Evolutionary conservation across 2,888 invertebrate species (phyloP).

Genomic region (Monochamus alternatus): DNA sequence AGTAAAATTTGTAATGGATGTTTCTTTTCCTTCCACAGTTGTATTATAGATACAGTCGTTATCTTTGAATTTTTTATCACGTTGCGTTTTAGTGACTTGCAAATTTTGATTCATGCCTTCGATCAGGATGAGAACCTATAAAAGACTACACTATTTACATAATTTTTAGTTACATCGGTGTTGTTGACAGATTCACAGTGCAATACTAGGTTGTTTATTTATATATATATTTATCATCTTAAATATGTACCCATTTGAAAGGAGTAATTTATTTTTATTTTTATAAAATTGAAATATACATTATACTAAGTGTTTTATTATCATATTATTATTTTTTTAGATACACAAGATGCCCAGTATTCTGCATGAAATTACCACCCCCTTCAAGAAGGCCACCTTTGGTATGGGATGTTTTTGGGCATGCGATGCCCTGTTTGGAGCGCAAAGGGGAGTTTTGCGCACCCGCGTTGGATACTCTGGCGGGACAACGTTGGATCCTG

Average conservation of each 20-base stretch:
- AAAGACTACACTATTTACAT: not conserved
- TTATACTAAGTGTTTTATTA: not conserved
- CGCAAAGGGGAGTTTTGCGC: conserved; percentile 82
- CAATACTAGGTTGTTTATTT: not conserved
- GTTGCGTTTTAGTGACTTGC: not conserved
- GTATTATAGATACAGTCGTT: conserved; percentile 2
- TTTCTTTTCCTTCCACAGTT: not conserved
- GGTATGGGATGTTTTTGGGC: conserved; percentile 98
- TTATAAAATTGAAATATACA: too few relatives aligned
- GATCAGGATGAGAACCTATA: not conserved
- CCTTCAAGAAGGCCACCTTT: conserved; percentile 86
- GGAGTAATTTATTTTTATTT: too few relatives aligned
- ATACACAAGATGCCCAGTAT: conserved; percentile 69
- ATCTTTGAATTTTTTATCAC: not conserved
- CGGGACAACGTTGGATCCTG: conserved; percentile 85
- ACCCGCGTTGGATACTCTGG: conserved; percentile 97
- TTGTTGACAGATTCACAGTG: not conserved
- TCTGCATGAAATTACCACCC: conserved; percentile 78
- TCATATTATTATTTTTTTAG: conserved; percentile 3
- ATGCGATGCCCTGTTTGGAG: conserved; percentile 88
- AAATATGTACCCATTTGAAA: too few relatives aligned
- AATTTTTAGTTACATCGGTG: not conserved
- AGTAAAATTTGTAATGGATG: not conserved
- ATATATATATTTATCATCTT: not conserved
- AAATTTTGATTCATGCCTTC: not conserved